A percentile compares a stretch with the other conserved stretches of the same genome.
These are phyloP conservation scores for Aldrovandia affinis DNA, from an alignment of 2,797 vertebrate species.

Conservation along the genomic window DNA sequence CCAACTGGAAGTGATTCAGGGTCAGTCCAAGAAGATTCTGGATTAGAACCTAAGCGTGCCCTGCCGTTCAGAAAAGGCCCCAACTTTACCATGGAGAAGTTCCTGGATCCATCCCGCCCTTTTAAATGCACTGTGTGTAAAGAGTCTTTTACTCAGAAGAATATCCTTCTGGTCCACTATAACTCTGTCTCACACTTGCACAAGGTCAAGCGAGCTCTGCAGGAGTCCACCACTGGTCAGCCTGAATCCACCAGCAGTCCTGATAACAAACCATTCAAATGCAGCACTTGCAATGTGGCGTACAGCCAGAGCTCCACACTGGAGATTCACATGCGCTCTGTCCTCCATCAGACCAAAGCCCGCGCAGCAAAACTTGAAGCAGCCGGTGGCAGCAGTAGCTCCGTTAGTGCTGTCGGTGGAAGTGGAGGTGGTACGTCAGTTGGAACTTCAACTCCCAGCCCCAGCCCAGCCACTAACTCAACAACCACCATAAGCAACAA, in stretches of 20 bases:
- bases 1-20: slow-evolving; percentile 94
- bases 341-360: slow-evolving; percentile 97
- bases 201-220: slow-evolving; percentile 96
- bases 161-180: slow-evolving; percentile 98
- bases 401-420: slow-evolving; percentile 69
- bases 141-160: slow-evolving; percentile 99
- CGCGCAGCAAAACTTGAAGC: slow-evolving; percentile 97
- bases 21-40: slow-evolving; percentile 92
- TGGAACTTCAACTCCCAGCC: slow-evolving; percentile 86
- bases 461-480: slow-evolving; percentile 78
- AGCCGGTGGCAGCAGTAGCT: slow-evolving; percentile 78
- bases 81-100: slow-evolving; percentile 99
- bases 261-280: slow-evolving; percentile 98
- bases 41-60: slow-evolving; percentile 95
- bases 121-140: slow-evolving; percentile 99
- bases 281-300: slow-evolving; percentile 96
- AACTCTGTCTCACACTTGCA: slow-evolving; percentile 98
- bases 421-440: slow-evolving; percentile 73
- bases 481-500: slow-evolving; percentile 80
- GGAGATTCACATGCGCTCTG: slow-evolving; percentile 99
- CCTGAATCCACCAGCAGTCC: slow-evolving; percentile 96
- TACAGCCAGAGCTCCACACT: slow-evolving; percentile 99
- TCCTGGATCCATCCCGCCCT: slow-evolving; percentile 95
- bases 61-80: slow-evolving; percentile 98
- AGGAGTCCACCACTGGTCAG: slow-evolving; percentile 93